Percentiles rank a stretch among this genome's conserved stretches.
Evolutionary conservation across 2,797 vertebrate species (phyloP).

Genomic region (Rhyacichthys aspro): DNA sequence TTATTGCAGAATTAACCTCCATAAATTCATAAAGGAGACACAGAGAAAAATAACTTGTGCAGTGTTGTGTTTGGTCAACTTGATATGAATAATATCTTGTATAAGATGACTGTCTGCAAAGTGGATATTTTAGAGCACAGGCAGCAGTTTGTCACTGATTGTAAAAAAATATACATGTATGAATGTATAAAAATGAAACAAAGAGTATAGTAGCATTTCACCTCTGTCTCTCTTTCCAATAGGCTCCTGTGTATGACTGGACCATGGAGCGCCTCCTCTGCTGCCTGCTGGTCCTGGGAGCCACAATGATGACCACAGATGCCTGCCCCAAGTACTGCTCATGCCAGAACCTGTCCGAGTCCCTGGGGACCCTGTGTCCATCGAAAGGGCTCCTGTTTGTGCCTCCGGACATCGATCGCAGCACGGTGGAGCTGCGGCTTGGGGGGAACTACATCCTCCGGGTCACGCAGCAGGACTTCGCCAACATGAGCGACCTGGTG

Average conservation of each 20-base stretch:
- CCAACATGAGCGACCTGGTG: conserved; percentile 95
- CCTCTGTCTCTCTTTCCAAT: conserved; percentile 24
- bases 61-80: too few relatives aligned
- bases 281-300: conserved; percentile 90
- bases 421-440: conserved; percentile 92
- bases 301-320: conserved; percentile 82
- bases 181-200: not conserved
- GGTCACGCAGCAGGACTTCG: conserved; percentile 90
- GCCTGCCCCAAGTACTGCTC: conserved; percentile 94
- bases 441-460: conserved; percentile 94
- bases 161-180: too few relatives aligned
- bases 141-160: too few relatives aligned
- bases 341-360: conserved; percentile 95
- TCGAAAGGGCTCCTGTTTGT: conserved; percentile 96
- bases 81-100: too few relatives aligned
- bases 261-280: conserved; percentile 93
- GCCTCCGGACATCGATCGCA: conserved; percentile 88
- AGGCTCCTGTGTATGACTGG: conserved; percentile 83
- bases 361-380: conserved; percentile 91
- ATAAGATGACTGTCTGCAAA: too few relatives aligned
- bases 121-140: too few relatives aligned
- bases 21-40: too few relatives aligned
- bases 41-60: too few relatives aligned
- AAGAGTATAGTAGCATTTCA: not conserved
- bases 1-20: too few relatives aligned